A percentile compares a stretch with the other conserved stretches of the same genome.
phyloP scores from a whole-genome alignment of 2,888 invertebrate genomes.

The Sphinx pinastri region DNA sequence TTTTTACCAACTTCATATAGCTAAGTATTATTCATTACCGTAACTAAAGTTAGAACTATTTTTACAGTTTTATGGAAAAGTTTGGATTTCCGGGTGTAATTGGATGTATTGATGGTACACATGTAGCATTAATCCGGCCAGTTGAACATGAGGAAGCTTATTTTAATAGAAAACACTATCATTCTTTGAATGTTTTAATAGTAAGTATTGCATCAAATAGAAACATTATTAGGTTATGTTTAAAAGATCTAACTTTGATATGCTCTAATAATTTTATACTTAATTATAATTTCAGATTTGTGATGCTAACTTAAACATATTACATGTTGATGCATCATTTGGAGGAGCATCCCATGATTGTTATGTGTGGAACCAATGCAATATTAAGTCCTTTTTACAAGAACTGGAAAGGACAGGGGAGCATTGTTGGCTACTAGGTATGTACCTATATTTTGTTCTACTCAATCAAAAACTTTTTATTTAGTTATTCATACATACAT shows the following conservation, averaged over 20 bases:
- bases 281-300: constrained; percentile 25
- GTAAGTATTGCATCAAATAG: constrained; percentile 9
- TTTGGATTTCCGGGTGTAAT: constrained; percentile 24
- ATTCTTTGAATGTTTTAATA: constrained; percentile 29
- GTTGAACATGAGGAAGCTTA: constrained; percentile 29
- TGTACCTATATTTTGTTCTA: constrained; percentile 11
- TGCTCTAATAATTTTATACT: not conserved
- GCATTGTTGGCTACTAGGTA: constrained; percentile 26
- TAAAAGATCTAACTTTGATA: no score
- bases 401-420: constrained; percentile 3
- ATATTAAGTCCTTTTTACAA: constrained; percentile 4
- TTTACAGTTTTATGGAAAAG: constrained; percentile 30
- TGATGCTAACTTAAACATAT: constrained; percentile 28
- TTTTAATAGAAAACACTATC: constrained; percentile 30
- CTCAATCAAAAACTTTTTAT: not conserved
- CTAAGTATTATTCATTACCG: no score
- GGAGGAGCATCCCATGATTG: constrained; percentile 28
- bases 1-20: no score
- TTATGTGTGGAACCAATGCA: constrained; percentile 26
- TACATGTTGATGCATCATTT: constrained; percentile 30
- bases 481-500: not conserved
- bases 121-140: constrained; percentile 31
- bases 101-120: constrained; percentile 30
- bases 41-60: not conserved
- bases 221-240: no score